Evolutionary conservation across 2,888 invertebrate species (phyloP), one percentile per base, ranked within the genome.

Genomic region (Rhopalosiphum nymphaeae): DNA sequence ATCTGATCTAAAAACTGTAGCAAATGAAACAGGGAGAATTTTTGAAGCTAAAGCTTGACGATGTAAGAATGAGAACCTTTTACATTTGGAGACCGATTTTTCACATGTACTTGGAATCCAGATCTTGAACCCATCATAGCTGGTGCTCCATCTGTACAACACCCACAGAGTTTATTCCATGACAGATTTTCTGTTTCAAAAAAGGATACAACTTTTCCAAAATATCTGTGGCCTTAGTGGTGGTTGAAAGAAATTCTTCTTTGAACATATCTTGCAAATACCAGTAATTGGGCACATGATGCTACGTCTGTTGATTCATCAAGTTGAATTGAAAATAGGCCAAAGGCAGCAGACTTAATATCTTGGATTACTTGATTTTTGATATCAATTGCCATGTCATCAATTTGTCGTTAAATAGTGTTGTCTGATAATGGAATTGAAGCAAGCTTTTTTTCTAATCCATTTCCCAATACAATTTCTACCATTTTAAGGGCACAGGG

Each of bases 61-160:
- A 86, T 86, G 86, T 86, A 86, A 42, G 91, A 94, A 57, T 93
- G 90, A 87, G 84, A 92, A 53, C 57, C 92, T 57, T 84, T 78
- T 92, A 61, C 89, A 87, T 57, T 49, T 84, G 89, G 84, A 85
- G 92, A 89, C 44, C 90, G 92, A 90, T 92, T 86, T 44, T 92
- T 94, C 85, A 94, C 93, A 78, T 93, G 85, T 91, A 87, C 56
- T 91, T 78, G 91, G n/a, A 94, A 78, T 89, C 91, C 93, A 89
- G 85, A 92, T 88, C 89, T 91, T 78, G 94, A 92, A 87, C 94
- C 94, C n/a, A 94, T 91, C 91, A 94, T 94, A 89, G 93, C 87
- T 91, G 91, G 93, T 36, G 93, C 93, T 90, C 88, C 91, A 93
- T 94, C 91, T 53, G 94, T 94, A 92, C 92, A 92, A 78, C 84